Conservation (phyloP, 1,140 invertebrate genomes). For the Pseudobourletiella spinata region DNA sequence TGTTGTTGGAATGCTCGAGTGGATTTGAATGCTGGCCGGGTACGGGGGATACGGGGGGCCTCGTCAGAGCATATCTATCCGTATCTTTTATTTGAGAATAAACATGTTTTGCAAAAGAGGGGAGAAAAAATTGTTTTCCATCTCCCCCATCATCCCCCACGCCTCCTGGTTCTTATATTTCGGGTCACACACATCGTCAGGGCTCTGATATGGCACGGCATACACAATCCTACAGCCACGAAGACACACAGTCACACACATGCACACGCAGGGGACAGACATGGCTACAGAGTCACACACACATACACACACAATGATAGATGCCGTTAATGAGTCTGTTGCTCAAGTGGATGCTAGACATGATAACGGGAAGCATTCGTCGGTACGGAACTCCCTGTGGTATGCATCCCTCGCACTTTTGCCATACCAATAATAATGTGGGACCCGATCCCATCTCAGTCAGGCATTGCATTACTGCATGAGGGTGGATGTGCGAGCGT, state of each 20-base stretch:
- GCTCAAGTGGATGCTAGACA: neutral
- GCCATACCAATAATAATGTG: too few relatives aligned
- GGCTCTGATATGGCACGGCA: too few relatives aligned
- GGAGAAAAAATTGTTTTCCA: neutral
- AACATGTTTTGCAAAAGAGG: neutral
- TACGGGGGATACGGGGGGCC: too few relatives aligned
- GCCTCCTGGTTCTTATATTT: neutral
- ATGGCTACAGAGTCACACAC: too few relatives aligned
- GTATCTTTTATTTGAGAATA: neutral
- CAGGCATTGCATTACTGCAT: too few relatives aligned
- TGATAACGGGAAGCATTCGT: neutral
- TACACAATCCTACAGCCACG: too few relatives aligned
- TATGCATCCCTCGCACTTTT: neutral
- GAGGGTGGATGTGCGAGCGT: neutral
- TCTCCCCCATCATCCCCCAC: neutral
- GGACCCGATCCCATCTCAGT: too few relatives aligned
- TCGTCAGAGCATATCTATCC: too few relatives aligned
- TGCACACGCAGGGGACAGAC: too few relatives aligned
- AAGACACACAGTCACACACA: too few relatives aligned
- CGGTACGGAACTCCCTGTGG: neutral
- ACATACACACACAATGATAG: neutral
- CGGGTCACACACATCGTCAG: neutral
- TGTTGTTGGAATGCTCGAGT: neutral
- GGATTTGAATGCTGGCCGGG: neutral
- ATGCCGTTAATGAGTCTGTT: neutral